Evolutionary conservation across 2,888 invertebrate genomes (phyloP).

Genomic region (Congeria kusceri): DNA sequence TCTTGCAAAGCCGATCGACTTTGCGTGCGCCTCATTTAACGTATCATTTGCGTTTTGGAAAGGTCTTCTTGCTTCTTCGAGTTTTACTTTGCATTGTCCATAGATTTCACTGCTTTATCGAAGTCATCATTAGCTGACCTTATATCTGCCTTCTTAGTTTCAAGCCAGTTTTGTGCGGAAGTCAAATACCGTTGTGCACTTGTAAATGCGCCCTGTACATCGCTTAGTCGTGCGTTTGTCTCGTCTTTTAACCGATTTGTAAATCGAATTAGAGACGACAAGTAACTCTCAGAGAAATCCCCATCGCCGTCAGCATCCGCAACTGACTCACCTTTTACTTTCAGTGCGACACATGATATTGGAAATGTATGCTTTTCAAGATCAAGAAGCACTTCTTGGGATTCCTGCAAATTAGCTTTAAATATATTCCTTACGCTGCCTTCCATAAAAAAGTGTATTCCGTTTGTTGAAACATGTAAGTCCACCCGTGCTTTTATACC

Average conservation of each 20-base stretch:
- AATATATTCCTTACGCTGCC: conserved; percentile 59
- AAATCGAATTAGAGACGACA: conserved; percentile 40
- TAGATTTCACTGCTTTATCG: conserved; percentile 43
- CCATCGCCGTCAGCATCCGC: conserved; percentile 34
- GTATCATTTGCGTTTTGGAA: conserved; percentile 49
- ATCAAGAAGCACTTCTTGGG: neutral
- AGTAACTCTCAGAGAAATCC: conserved; percentile 56
- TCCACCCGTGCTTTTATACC: conserved; percentile 46
- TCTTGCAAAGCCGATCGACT: conserved; percentile 59
- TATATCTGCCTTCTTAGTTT: conserved; percentile 41
- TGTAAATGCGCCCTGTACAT: conserved; percentile 45
- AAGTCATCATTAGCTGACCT: conserved; percentile 48
- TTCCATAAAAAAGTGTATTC: conserved; percentile 40
- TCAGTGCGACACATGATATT: conserved; percentile 5
- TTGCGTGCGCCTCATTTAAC: conserved; percentile 49
- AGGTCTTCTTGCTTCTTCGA: conserved; percentile 59
- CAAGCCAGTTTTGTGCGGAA: conserved; percentile 56
- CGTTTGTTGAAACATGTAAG: conserved; percentile 37
- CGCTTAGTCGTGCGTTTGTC: conserved; percentile 40
- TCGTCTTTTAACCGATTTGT: conserved; percentile 30
- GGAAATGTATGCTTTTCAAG: neutral
- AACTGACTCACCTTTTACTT: conserved; percentile 41
- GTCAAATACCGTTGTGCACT: conserved; percentile 46
- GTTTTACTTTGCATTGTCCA: conserved; percentile 46
- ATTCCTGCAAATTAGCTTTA: conserved; percentile 44